Evolutionary conservation across 2,888 invertebrate species (phyloP).

Genomic region (Leucophora obtusa): DNA sequence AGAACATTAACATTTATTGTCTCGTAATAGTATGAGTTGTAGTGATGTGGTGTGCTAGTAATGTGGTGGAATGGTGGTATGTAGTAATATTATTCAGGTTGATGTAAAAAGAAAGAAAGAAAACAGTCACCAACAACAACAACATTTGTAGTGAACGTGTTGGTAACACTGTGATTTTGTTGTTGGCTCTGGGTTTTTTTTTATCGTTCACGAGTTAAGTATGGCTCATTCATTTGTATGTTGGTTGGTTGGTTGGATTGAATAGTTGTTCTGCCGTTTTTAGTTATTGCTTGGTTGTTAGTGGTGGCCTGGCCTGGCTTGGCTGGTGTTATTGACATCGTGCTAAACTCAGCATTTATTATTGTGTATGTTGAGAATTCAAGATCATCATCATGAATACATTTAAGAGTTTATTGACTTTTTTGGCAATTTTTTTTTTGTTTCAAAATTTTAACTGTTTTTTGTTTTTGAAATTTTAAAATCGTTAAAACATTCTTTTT

Average conservation of each 20-base stretch:
- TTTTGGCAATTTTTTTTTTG: constrained; percentile 46
- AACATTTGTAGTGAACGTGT: constrained; percentile 12
- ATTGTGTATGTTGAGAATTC: constrained; percentile 59
- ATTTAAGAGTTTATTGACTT: constrained; percentile 63
- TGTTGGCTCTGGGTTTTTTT: background rate
- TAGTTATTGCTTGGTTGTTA: constrained; percentile 50
- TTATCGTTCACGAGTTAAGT: background rate
- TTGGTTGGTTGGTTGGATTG: constrained; percentile 32
- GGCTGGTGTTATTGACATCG: constrained; percentile 64
- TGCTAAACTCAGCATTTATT: constrained; percentile 54
- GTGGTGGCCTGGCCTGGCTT: constrained; percentile 43
- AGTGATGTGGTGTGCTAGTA: background rate
- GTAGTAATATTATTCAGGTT: constrained; percentile 33
- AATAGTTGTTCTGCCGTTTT: constrained; percentile 63
- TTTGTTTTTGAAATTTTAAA: background rate
- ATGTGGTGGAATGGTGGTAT: background rate
- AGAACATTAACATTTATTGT: constrained; percentile 33
- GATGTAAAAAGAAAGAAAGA: constrained; percentile 33
- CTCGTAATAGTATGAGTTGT: constrained; percentile 41
- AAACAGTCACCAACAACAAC: background rate
- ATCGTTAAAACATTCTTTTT: constrained; percentile 39
- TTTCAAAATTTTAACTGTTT: constrained; percentile 46
- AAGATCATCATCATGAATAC: constrained; percentile 65
- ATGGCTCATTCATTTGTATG: constrained; percentile 19
- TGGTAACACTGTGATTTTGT: constrained; percentile 39